phyloP scores from a whole-genome alignment of 2,113 vertebrate species.

The Excalfactoria chinensis region DNA sequence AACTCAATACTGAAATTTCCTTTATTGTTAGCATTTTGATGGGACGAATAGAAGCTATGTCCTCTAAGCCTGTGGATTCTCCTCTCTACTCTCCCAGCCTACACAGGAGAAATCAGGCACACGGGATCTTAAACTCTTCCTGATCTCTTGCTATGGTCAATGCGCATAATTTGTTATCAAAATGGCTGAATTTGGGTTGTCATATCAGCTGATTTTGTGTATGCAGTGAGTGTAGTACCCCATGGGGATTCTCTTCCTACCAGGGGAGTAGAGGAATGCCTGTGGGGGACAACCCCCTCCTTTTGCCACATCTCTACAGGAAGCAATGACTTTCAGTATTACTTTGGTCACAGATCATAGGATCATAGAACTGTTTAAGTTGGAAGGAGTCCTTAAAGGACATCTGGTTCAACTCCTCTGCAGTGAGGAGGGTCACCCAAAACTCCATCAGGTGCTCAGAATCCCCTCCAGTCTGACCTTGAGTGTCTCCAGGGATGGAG shows the following conservation, averaged over 20 bases:
- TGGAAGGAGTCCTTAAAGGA: too few relatives aligned
- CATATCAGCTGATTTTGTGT: background rate
- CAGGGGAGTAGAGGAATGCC: background rate
- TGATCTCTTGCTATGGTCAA: background rate
- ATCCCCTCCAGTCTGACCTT: too few relatives aligned
- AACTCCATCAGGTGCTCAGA: too few relatives aligned
- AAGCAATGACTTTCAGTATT: background rate
- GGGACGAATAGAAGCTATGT: slow-evolving; percentile 38
- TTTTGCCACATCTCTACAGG: background rate
- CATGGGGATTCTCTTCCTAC: background rate
- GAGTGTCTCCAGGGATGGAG: too few relatives aligned
- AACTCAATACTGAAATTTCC: slow-evolving; percentile 64
- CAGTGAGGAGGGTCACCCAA: too few relatives aligned
- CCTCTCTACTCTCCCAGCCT: background rate
- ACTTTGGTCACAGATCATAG: background rate
- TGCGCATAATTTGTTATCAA: background rate
- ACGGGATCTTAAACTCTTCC: background rate
- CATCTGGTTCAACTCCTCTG: too few relatives aligned
- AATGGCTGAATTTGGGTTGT: background rate
- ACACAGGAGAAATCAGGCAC: background rate
- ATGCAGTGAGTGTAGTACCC: background rate
- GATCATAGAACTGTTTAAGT: too few relatives aligned
- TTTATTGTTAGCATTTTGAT: slow-evolving; percentile 57
- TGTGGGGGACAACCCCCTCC: background rate
- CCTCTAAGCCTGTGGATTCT: background rate